phyloP scores from a whole-genome alignment of 2,888 invertebrate genomes.

The Aphodius sticticus region DNA sequence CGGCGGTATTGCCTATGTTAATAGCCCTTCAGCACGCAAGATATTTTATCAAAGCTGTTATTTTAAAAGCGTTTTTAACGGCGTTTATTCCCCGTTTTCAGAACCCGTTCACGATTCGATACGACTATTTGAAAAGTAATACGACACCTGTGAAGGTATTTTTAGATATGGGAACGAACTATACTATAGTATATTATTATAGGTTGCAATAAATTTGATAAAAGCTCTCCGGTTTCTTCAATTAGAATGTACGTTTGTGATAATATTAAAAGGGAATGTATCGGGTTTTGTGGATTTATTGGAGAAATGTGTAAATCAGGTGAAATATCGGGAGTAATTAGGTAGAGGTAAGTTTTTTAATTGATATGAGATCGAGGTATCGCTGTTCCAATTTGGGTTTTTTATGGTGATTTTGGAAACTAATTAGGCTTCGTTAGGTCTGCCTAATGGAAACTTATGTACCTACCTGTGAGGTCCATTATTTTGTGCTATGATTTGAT shows the following conservation, averaged over 20 bases:
- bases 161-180: background rate
- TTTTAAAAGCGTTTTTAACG: conserved; percentile 4
- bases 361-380: background rate
- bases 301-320: background rate
- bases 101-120: background rate
- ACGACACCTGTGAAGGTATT: background rate
- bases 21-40: background rate
- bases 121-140: background rate
- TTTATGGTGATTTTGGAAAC: background rate
- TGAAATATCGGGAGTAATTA: background rate
- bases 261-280: background rate
- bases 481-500: no score
- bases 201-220: background rate
- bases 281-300: background rate
- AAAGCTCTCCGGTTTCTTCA: background rate
- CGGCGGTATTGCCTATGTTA: background rate
- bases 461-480: no score
- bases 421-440: background rate
- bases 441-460: background rate
- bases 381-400: background rate
- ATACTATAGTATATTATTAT: background rate
- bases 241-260: background rate
- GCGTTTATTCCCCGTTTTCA: background rate
- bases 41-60: conserved; percentile 4
- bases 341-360: background rate